These are phyloP conservation scores for Meteorus cinctellus DNA, from an alignment of 2,888 invertebrate species.

Conservation along the genomic window DNA sequence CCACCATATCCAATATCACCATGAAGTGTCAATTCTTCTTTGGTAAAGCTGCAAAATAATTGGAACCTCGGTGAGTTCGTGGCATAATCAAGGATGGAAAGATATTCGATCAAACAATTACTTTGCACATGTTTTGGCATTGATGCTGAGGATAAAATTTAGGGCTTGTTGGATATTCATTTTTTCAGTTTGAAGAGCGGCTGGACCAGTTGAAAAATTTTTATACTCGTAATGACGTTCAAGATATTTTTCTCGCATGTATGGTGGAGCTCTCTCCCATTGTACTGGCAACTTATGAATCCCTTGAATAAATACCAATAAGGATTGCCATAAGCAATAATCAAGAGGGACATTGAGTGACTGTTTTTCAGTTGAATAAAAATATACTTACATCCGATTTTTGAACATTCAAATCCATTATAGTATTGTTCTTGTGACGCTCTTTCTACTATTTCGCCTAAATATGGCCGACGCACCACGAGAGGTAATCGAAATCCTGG, in stretches of 20 bases:
- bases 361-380: conserved; percentile 24
- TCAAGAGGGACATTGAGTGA: neutral
- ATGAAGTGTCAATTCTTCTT: conserved; percentile 84
- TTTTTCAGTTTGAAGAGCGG: conserved; percentile 79
- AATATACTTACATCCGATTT: conserved; percentile 88
- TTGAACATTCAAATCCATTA: conserved; percentile 91
- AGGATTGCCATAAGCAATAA: conserved; percentile 4
- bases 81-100: neutral
- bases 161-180: conserved; percentile 86
- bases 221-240: conserved; percentile 85
- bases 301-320: conserved; percentile 76
- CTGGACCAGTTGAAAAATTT: conserved; percentile 80
- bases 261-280: conserved; percentile 84
- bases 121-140: conserved; percentile 78
- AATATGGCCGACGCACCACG: conserved; percentile 90
- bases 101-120: conserved; percentile 58
- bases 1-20: conserved; percentile 93
- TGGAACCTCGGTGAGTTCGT: neutral
- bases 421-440: conserved; percentile 95
- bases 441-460: conserved; percentile 94
- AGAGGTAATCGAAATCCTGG: conserved; percentile 92
- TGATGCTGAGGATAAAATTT: conserved; percentile 85
- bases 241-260: conserved; percentile 83
- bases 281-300: conserved; percentile 88
- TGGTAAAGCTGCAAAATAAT: conserved; percentile 77